Percentiles rank a stretch among this genome's conserved stretches.
These are phyloP conservation scores for Bubo blakistoni DNA, from an alignment of 2,113 vertebrate species.

Conservation along the genomic window DNA sequence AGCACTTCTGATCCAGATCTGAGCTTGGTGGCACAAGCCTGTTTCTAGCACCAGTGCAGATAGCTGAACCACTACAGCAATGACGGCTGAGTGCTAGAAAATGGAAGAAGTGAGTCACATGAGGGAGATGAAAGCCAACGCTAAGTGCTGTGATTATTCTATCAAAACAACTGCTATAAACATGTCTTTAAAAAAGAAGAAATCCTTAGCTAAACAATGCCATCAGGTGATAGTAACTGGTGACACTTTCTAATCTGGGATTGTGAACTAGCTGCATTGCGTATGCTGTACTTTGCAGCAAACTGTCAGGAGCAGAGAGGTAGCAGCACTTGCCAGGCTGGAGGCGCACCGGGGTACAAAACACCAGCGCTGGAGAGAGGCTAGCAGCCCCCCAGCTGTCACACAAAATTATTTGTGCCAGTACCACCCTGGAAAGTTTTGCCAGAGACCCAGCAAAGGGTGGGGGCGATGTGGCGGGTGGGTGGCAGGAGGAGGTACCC, in stretches of 20 bases:
- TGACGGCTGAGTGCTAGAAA: not conserved
- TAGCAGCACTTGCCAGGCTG: fast-evolving
- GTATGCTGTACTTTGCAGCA: not conserved
- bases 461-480: fast-evolving
- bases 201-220: slow-evolving; percentile 10
- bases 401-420: not conserved
- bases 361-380: not conserved
- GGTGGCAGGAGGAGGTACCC: not conserved
- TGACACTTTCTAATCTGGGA: slow-evolving; percentile 46
- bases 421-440: not conserved
- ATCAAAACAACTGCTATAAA: slow-evolving; percentile 19
- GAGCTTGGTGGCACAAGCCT: not conserved
- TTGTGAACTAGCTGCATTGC: not conserved
- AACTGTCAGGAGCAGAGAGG: not conserved
- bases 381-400: not conserved
- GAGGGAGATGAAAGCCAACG: slow-evolving; percentile 48
- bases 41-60: slow-evolving; percentile 4
- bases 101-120: slow-evolving; percentile 50
- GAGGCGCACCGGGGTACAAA: not conserved
- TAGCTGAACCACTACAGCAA: slow-evolving; percentile 28
- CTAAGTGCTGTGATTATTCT: slow-evolving; percentile 56
- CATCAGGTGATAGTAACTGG: slow-evolving; percentile 29
- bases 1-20: not conserved
- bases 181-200: not conserved
- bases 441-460: not conserved